Conservation (phyloP, 2,113 vertebrate species). For the Pogonocichla stellata region DNA sequence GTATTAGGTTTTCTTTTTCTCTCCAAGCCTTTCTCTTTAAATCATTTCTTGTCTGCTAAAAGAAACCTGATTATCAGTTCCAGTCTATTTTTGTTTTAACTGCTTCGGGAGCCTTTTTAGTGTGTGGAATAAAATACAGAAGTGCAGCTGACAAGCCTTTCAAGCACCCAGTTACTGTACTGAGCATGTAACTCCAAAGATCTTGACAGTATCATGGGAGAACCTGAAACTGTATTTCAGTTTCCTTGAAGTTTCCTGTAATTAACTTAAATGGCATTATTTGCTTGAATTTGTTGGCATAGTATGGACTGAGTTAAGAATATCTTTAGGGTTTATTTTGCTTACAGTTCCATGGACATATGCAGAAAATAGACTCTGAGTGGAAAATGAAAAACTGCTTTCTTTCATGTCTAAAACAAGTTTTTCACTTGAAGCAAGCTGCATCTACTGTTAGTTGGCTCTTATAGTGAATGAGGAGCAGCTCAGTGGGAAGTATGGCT, state of each 20-base stretch:
- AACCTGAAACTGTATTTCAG: slow-evolving; percentile 11
- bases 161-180: background rate
- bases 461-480: background rate
- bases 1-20: background rate
- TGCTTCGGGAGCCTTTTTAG: background rate
- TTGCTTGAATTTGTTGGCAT: slow-evolving; percentile 33
- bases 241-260: slow-evolving; percentile 29
- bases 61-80: background rate
- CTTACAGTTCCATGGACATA: background rate
- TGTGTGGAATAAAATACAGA: background rate
- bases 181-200: background rate
- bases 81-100: background rate
- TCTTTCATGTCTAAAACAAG: background rate
- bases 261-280: background rate
- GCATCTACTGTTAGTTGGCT: background rate
- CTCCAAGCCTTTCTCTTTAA: background rate
- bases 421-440: background rate
- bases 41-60: background rate
- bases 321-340: slow-evolving; percentile 14
- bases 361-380: background rate
- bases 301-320: background rate
- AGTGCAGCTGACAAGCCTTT: background rate
- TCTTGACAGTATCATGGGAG: background rate
- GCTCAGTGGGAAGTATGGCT: background rate
- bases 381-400: background rate